Evolutionary conservation across 2,797 vertebrate genomes (phyloP), one percentile per base, ranked within the genome.

Genomic region (Bucorvus abyssinicus): DNA sequence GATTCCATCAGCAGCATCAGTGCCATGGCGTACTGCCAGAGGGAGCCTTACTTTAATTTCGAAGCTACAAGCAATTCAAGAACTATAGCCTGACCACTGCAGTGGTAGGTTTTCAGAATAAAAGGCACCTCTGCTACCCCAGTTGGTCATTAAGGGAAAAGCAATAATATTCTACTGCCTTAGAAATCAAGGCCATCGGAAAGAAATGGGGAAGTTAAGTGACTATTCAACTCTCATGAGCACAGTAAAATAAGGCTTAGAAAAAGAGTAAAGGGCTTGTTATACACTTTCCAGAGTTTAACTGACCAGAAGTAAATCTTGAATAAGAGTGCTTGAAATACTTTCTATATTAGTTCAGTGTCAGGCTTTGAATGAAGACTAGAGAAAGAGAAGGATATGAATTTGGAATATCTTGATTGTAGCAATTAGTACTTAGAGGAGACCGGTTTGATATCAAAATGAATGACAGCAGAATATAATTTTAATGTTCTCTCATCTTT

Each of bases 11-110:
- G 70, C 57, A 42, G 44, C 26, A 16, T 2, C 21, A 15, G 47
- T 0, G 5, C 47, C 52, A 36, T 0, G 5, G 2, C 0, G 3
- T 11, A 20, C 24, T 40, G 50, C 59, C 45, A 8, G 1, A 2
- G n/a, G 47, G 59, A 74, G 30, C 38, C n/a, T 42, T 38, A 20
- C 13, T 15, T 36, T 7, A 36, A 36, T 24, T 42, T 7, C 7
- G 5, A 8, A 30, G 20, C 10, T 14, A 47, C 7, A 0, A 1
- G 8, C 20, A 27, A 61, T 20, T 49, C 19, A 4, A 56, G 59
- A 61, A 15, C 36, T 75, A 36, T 21, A 7, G 47, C 23, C 21
- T 56, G 47, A 2, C 21, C 17, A 5, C 49, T 47, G 36, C 19
- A 7, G 32, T 4, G 5, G 40, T 3, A 22, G 17, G 2, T 7